Base-by-base conservation (phyloP, 2,888 invertebrate genomes). In the Zaprionus obscuricornis region DNA sequence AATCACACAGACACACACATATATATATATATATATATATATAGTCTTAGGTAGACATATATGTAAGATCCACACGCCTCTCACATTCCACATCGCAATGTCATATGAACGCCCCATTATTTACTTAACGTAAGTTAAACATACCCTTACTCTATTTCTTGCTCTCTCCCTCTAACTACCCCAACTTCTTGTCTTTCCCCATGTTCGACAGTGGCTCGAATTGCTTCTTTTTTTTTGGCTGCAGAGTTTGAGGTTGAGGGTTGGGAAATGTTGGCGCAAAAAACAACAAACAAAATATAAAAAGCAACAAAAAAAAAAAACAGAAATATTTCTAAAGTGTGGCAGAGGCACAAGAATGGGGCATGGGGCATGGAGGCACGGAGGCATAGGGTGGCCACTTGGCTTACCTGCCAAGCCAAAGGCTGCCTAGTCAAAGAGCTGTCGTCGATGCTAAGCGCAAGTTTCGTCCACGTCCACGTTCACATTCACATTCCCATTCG, bases 61-160 rank as follows among this genome's bases (percentile, higher is more conserved):
- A 13, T 40, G 45, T 36, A 45, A 10, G 42, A 39, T 39, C 4
- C 10, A 5, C 22, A 54, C 43, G 46, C 40, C 22, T 36, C 55
- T 17, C 43, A 13, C 10, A 37, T 47, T 40, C 50, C 29, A 31
- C 54, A 29, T 54, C 45, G 55, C 65, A 66, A 66, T 68, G 71
- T 79, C 78, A 83, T 81, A 79, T 79, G 78, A 82, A 83, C 85
- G 83, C 85, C 79, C 82, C 85, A 85, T 84, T 84, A 84, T 84
- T 84, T 84, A 84, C 85, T 85, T 84, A 84, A 85, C 83, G 78
- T 76, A 81, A 81, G 81, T 85, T 85, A 84, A 84, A 85, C 78
- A 84, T 73, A 71, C 66, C 65, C 71, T 66, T 57, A 31, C 33
- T 22, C 8, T 33, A 16, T 18, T 57, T 13, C 16, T n/a, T 57